Conservation (phyloP, 2,797 vertebrate species). For the Melanogrammus aeglefinus region DNA sequence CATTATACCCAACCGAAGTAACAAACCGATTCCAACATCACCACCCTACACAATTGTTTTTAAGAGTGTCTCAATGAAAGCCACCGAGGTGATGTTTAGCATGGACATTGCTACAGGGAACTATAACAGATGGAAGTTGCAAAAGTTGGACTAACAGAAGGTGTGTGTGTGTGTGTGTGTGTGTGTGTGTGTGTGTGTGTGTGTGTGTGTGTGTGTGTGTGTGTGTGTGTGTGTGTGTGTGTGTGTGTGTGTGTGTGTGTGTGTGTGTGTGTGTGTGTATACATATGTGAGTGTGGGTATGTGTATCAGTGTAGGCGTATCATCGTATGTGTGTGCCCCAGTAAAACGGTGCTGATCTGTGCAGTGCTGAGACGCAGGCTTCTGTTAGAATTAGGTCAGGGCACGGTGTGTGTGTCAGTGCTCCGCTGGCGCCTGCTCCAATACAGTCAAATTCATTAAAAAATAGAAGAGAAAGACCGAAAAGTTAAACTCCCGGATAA, state of each 20-base stretch:
- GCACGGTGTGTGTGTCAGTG: conserved; percentile 35
- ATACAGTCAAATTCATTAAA: not conserved
- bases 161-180: conserved; percentile 8
- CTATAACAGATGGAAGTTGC: conserved; percentile 54
- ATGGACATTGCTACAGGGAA: not conserved
- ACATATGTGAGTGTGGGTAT: not conserved
- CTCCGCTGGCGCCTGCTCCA: conserved; percentile 24
- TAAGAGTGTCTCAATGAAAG: no score
- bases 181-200: conserved; percentile 1
- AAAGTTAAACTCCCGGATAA: not conserved
- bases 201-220: not conserved
- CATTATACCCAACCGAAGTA: no score
- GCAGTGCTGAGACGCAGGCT: conserved; percentile 54
- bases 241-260: conserved; percentile 17
- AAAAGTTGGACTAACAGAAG: conserved; percentile 53
- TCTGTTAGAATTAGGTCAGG: conserved; percentile 68
- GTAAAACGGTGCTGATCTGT: conserved; percentile 59
- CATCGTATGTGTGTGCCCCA: not conserved
- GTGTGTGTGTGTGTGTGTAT: not conserved
- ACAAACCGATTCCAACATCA: no score
- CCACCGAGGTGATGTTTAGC: no score
- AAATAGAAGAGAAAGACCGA: not conserved
- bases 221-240: conserved; percentile 12
- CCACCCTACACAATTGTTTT: no score
- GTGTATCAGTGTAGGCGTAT: not conserved